Percentiles rank a stretch among this genome's conserved stretches.
Conservation (phyloP, 2,113 vertebrate genomes). For the Uropsilus gracilis region DNA sequence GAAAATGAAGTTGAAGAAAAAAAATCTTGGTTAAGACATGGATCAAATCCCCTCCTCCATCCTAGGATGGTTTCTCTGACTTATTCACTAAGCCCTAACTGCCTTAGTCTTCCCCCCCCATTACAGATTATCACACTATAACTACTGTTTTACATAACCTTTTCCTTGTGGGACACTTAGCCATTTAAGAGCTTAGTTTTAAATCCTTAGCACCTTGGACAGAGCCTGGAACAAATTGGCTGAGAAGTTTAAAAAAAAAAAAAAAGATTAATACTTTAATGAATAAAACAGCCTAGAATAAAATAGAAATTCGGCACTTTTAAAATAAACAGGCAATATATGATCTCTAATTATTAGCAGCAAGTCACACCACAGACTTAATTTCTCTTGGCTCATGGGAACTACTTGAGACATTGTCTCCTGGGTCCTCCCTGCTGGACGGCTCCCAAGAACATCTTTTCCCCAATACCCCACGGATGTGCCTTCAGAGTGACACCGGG, state of each 20-base stretch:
- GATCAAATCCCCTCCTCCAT: neutral
- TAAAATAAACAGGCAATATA: slow-evolving; percentile 50
- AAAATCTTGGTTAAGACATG: neutral
- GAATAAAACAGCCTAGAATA: neutral
- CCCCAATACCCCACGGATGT: slow-evolving; percentile 44
- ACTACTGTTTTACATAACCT: neutral
- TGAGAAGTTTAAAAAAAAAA: too few relatives aligned
- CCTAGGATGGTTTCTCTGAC: neutral
- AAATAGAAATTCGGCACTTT: neutral
- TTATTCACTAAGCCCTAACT: neutral
- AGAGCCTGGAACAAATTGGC: neutral
- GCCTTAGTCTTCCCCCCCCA: neutral
- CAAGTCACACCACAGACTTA: slow-evolving; percentile 19
- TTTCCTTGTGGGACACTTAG: neutral
- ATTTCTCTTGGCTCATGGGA: slow-evolving; percentile 16
- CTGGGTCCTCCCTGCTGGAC: slow-evolving; percentile 41
- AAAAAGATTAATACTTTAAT: neutral
- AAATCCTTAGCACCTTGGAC: neutral
- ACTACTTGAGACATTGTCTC: slow-evolving; percentile 51
- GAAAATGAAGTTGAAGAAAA: neutral
- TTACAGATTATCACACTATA: neutral
- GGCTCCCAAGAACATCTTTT: slow-evolving; percentile 67
- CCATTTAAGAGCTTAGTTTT: neutral
- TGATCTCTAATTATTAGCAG: slow-evolving; percentile 14
- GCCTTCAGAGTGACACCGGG: slow-evolving; percentile 57